Conservation (phyloP, 2,888 invertebrate genomes). For the Leptogaster cylindrica region DNA sequence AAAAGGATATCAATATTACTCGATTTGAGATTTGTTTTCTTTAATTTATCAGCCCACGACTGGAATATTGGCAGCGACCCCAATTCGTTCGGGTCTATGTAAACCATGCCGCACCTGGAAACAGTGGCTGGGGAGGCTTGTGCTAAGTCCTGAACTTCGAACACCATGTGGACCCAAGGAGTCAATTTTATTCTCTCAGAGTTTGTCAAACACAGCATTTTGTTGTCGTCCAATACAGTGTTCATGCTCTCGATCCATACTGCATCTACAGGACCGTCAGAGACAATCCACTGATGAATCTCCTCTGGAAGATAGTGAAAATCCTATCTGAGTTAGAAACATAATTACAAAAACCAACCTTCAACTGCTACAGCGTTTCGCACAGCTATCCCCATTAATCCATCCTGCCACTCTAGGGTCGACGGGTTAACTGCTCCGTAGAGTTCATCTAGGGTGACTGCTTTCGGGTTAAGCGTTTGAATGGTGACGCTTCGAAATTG, state of each 20-base stretch:
- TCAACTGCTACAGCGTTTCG: constrained; percentile 55
- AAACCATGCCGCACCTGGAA: constrained; percentile 85
- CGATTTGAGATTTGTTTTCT: no score
- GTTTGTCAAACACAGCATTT: constrained; percentile 90
- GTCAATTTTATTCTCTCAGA: constrained; percentile 90
- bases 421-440: constrained; percentile 85
- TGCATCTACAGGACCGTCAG: constrained; percentile 91
- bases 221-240: constrained; percentile 90
- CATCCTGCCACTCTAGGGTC: constrained; percentile 91
- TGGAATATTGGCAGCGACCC: constrained; percentile 81
- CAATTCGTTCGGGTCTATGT: constrained; percentile 83
- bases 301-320: constrained; percentile 56
- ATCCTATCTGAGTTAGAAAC: background rate
- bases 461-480: constrained; percentile 87
- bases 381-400: constrained; percentile 71
- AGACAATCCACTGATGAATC: constrained; percentile 90
- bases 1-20: no score
- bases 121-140: constrained; percentile 94
- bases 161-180: constrained; percentile 87
- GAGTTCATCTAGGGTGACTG: constrained; percentile 84
- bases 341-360: constrained; percentile 51
- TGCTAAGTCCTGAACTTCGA: constrained; percentile 83
- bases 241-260: constrained; percentile 96
- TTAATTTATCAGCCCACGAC: constrained; percentile 78
- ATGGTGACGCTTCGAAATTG: constrained; percentile 77